phyloP scores from a whole-genome alignment of 2,113 vertebrate species.

The Ammospiza nelsoni region DNA sequence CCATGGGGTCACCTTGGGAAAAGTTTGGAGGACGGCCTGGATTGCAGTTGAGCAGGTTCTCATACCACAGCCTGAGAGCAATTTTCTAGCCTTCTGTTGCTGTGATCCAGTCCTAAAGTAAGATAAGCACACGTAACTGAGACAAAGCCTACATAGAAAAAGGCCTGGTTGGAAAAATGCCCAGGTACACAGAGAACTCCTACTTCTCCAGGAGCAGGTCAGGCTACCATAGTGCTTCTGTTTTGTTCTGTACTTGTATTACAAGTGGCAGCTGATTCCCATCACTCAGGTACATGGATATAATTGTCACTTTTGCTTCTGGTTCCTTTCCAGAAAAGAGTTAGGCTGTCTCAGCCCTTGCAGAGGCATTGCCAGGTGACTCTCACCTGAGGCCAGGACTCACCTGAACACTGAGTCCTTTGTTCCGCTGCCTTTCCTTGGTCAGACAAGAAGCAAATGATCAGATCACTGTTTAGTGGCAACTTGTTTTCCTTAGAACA shows the following conservation, averaged over 20 bases:
- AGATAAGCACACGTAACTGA: not conserved
- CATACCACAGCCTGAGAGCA: not conserved
- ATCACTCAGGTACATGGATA: fast-evolving
- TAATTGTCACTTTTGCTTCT: not conserved
- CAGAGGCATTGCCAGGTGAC: not conserved
- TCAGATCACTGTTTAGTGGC: not conserved
- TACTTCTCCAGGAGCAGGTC: not conserved
- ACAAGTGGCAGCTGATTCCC: not conserved
- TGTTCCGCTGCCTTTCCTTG: not conserved
- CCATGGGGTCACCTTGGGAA: not conserved
- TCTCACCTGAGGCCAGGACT: not conserved
- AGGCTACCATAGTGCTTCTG: not conserved
- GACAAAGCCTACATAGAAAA: not conserved
- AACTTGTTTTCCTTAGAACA: not conserved
- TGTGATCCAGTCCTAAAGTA: not conserved
- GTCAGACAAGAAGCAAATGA: not conserved
- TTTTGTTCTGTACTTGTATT: not conserved
- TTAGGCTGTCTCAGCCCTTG: not conserved
- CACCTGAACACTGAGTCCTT: not conserved
- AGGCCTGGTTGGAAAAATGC: not conserved
- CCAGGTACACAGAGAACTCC: not conserved
- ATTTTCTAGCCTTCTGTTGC: not conserved
- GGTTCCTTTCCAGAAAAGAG: not conserved
- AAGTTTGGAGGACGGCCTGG: not conserved
- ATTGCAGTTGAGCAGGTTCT: not conserved